phyloP scores from a whole-genome alignment of 2,888 invertebrate species.

The Callyntrura sp. region DNA sequence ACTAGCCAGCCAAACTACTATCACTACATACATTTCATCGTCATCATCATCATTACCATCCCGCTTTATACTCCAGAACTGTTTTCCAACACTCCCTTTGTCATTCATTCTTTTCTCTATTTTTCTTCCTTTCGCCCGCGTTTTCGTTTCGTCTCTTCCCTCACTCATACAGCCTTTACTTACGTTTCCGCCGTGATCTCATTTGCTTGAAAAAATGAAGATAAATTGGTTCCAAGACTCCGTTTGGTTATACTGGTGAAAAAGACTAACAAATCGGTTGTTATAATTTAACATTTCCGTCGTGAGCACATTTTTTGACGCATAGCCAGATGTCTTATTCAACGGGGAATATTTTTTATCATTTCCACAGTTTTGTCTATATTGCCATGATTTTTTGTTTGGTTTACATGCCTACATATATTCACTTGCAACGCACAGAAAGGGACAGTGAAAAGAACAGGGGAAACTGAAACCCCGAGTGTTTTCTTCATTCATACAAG shows the following conservation, averaged over 20 bases:
- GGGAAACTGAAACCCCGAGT: background rate
- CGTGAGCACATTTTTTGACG: constrained; percentile 71
- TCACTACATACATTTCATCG: background rate
- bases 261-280: constrained; percentile 73
- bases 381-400: background rate
- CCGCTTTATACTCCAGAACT: constrained; percentile 19
- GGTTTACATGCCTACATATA: too few relatives aligned
- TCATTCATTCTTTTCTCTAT: constrained; percentile 35
- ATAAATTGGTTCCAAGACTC: constrained; percentile 75
- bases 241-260: constrained; percentile 58
- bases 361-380: background rate
- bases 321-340: constrained; percentile 65
- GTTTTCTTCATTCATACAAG: too few relatives aligned
- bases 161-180: constrained; percentile 46
- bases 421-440: background rate
- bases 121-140: background rate
- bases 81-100: constrained; percentile 25
- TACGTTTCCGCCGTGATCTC: constrained; percentile 68
- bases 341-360: constrained; percentile 28
- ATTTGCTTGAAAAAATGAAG: constrained; percentile 77
- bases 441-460: background rate
- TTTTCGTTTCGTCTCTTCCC: constrained; percentile 25
- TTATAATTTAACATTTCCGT: constrained; percentile 71
- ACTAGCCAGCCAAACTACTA: background rate
- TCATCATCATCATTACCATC: constrained; percentile 30